These are phyloP conservation scores for Pandemis corylana DNA, from an alignment of 2,888 invertebrate genomes.

Conservation along the genomic window DNA sequence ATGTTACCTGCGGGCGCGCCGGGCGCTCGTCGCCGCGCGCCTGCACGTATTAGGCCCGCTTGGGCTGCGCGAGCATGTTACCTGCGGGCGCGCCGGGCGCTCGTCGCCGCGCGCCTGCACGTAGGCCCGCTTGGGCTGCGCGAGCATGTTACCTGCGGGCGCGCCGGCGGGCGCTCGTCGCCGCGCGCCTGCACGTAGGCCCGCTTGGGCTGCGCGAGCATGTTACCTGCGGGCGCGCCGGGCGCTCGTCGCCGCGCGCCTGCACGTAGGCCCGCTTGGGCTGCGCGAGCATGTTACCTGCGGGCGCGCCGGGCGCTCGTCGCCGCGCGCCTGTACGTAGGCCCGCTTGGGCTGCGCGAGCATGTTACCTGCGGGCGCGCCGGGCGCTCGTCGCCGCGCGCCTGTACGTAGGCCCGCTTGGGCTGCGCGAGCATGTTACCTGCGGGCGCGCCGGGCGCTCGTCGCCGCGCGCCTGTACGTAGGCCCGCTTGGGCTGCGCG, in stretches of 20 bases:
- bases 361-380: conserved; percentile 51
- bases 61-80: conserved; percentile 15
- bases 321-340: too few relatives aligned
- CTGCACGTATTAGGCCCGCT: too few relatives aligned
- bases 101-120: too few relatives aligned
- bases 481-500: too few relatives aligned
- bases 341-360: too few relatives aligned
- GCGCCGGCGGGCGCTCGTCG: too few relatives aligned
- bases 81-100: too few relatives aligned
- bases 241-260: conserved; percentile 68
- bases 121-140: conserved; percentile 53
- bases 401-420: conserved; percentile 47
- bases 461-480: too few relatives aligned
- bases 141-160: conserved; percentile 55
- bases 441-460: conserved; percentile 17
- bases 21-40: too few relatives aligned
- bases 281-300: conserved; percentile 65
- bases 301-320: conserved; percentile 17
- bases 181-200: too few relatives aligned
- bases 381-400: conserved; percentile 66
- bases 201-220: too few relatives aligned
- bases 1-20: conserved; percentile 36
- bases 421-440: conserved; percentile 65
- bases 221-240: conserved; percentile 52
- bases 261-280: conserved; percentile 42